Evolutionary conservation across 2,113 vertebrate species (phyloP).

Genomic region (Dissostichus mawsoni): DNA sequence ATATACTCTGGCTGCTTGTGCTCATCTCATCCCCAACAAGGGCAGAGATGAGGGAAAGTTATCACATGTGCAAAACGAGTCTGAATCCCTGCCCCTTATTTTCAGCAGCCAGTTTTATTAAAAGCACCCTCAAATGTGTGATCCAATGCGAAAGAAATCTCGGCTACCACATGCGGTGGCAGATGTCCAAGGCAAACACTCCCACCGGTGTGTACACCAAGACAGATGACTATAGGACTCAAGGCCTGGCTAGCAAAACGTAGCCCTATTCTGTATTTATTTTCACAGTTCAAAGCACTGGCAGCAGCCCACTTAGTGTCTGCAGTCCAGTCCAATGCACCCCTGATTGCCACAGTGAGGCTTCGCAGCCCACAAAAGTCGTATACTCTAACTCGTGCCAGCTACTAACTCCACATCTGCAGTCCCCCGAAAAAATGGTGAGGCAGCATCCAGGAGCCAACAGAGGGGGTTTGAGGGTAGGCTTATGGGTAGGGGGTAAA

Average conservation of each 20-base stretch:
- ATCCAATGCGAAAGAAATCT: slow-evolving; percentile 72
- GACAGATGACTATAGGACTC: slow-evolving; percentile 86
- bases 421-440: slow-evolving; percentile 51
- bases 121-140: slow-evolving; percentile 72
- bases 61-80: slow-evolving; percentile 73
- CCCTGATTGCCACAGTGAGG: slow-evolving; percentile 85
- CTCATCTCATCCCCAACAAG: slow-evolving; percentile 58
- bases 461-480: slow-evolving; percentile 57
- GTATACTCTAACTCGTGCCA: slow-evolving; percentile 79
- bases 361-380: slow-evolving; percentile 81
- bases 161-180: slow-evolving; percentile 94
- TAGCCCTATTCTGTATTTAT: slow-evolving; percentile 92
- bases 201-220: slow-evolving; percentile 88
- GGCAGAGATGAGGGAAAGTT: slow-evolving; percentile 60
- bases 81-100: slow-evolving; percentile 50
- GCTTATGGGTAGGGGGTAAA: slow-evolving; percentile 73
- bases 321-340: slow-evolving; percentile 83
- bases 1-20: slow-evolving; percentile 43
- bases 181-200: slow-evolving; percentile 91
- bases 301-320: slow-evolving; percentile 86
- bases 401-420: slow-evolving; percentile 82
- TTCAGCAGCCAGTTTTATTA: slow-evolving; percentile 72
- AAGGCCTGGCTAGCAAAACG: slow-evolving; percentile 86
- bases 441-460: slow-evolving; percentile 56
- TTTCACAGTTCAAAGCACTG: slow-evolving; percentile 94